Base-by-base conservation (phyloP, 2,888 invertebrate genomes). In the Arge pagana region DNA sequence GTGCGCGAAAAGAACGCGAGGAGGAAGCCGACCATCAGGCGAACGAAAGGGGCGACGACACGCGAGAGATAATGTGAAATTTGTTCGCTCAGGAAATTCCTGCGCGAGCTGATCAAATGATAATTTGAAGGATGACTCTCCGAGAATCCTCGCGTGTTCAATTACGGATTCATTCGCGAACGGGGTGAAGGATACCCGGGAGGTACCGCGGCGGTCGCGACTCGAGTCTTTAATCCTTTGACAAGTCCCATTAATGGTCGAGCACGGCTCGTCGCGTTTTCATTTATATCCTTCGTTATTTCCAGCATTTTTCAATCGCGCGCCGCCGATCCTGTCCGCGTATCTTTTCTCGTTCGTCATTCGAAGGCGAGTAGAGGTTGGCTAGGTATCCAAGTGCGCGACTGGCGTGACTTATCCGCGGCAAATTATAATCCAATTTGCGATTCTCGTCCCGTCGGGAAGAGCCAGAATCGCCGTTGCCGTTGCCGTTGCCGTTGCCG, bases 381-480 rank as follows among this genome's bases (percentile, higher is more conserved):
- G n/a, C n/a, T n/a, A n/a, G n/a, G n/a, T n/a, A 31, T 31, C 45
- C 45, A n/a, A 42, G 42, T 19, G 21, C 33, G 64, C 68, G 72
- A 75, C 71, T 70, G 69, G 68, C 76, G 71, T 73, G 73, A 75
- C 74, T 74, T 73, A 74, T 71, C 65, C 63, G 64, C 57, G 53
- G 68, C 71, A 69, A 73, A 75, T 75, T 75, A 75, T 72, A 75
- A 75, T 75, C 72, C 71, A 74, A 74, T 75, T 75, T 74, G 67
- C 70, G 72, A 72, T 72, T 75, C 71, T 68, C 68, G 67, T 66
- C 66, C 63, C 58, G 55, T n/a, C 1, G 54, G 56, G 57, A 55
- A 62, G 57, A 51, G 49, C 52, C 50, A 41, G 51, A 42, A 31
- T 15, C 50, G 15, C 43, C 40, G 55, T 52, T 50, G 64, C 64